Base-by-base conservation (phyloP, 2,888 invertebrate species). In the Myopa testacea region DNA sequence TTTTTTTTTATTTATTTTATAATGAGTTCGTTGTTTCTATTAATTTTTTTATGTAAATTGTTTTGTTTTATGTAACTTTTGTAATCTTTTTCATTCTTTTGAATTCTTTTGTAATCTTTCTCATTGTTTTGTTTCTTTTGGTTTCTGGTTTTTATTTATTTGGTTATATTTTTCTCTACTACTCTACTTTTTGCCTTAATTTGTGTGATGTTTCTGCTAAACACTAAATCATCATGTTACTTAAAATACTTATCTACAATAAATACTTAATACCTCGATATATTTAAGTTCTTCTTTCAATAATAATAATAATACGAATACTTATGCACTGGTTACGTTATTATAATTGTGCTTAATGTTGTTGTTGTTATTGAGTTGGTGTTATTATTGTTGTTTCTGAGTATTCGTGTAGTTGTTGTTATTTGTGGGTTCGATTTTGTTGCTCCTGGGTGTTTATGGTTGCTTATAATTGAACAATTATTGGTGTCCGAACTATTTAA, bases 381-480 rank as follows among this genome's bases (percentile, higher is more conserved):
- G n/a, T 55, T 68, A 8, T 34, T 40, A 16, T 55, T 52, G 68
- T 38, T 58, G 67, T 67, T 26, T 1, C 26, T 26, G 26, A 26
- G 26, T n/a, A n/a, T 26, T 26, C 26, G 26, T 26, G 26, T 26
- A 26, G 26, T 26, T 26, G 26, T 26, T 26, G 26, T 26, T 26
- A 26, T 26, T 26, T 1, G 1, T 26, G 26, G 26, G 26, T 26
- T 26, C 1, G 26, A 26, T 26, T 1, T 26, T 26, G 26, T 26
- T 26, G 26, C 2, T 26, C 26, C 26, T 26, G 26, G 26, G 26
- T 2, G 26, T 2, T 26, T 26, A 26, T 60, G 72, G 26, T 58
- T n/a, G 60, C 12, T 26, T 26, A 45, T 78, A 78, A 80, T 78
- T 77, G 78, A 77, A 78, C 78, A 80, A 77, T 78, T 78, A 77